phyloP scores from a whole-genome alignment of 2,797 vertebrate genomes.

The Peromyscus eremicus region DNA sequence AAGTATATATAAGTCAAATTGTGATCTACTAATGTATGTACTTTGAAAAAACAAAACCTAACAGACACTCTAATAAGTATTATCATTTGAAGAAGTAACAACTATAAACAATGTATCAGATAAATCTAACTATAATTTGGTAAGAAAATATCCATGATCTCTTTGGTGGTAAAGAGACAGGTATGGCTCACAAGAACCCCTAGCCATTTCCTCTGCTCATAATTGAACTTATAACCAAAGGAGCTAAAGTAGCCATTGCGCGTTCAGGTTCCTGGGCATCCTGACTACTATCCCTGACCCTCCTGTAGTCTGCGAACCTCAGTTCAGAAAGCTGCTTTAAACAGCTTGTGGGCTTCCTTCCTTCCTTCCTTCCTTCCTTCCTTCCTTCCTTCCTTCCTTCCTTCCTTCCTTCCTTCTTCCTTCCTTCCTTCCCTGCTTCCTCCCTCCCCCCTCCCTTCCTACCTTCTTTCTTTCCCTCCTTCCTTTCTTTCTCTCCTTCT shows the following conservation, averaged over 20 bases:
- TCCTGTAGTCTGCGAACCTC: neutral
- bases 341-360: neutral
- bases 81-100: constrained; percentile 66
- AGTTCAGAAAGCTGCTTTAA: constrained; percentile 33
- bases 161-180: constrained; percentile 52
- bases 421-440: neutral
- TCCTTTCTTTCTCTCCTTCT: neutral
- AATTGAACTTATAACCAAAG: neutral
- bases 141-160: constrained; percentile 73
- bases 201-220: neutral
- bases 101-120: constrained; percentile 72
- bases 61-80: constrained; percentile 71
- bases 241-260: neutral
- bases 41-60: constrained; percentile 74
- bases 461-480: neutral
- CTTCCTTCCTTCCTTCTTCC: too few species aligned
- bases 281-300: neutral
- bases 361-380: neutral
- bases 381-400: neutral
- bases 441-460: neutral
- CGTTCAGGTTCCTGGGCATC: neutral
- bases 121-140: constrained; percentile 66
- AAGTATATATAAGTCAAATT: constrained; percentile 73
- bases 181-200: neutral
- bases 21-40: constrained; percentile 61